phyloP scores from a whole-genome alignment of 2,888 invertebrate genomes.

The Alitta virens region DNA sequence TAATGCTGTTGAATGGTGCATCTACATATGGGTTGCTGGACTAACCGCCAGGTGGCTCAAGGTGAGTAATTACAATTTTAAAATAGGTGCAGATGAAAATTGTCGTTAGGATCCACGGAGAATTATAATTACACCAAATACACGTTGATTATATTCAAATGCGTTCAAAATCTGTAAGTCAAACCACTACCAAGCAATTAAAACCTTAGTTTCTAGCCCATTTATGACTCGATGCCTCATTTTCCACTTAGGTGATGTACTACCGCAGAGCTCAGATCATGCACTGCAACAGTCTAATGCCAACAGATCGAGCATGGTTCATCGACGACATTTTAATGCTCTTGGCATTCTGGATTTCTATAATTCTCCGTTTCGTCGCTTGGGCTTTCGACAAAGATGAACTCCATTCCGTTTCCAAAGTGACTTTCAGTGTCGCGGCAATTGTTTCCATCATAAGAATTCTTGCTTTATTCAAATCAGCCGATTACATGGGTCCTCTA shows the following conservation, averaged over 20 bases:
- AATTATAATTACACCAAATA: too few relatives aligned
- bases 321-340: neutral
- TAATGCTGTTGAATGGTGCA: neutral
- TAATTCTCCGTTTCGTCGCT: neutral
- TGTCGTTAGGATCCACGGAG: too few relatives aligned
- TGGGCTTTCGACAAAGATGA: neutral
- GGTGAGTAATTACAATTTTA: too few relatives aligned
- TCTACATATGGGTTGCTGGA: constrained; percentile 8
- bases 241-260: too few relatives aligned
- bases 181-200: too few relatives aligned
- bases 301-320: neutral
- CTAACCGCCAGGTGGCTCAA: constrained; percentile 3
- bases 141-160: too few relatives aligned
- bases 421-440: constrained; percentile 1
- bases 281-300: too few relatives aligned
- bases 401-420: constrained; percentile 3
- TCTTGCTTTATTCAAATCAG: constrained; percentile 3
- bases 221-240: too few relatives aligned
- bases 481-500: constrained; percentile 4
- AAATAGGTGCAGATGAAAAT: too few relatives aligned
- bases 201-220: too few relatives aligned
- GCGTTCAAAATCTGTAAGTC: too few relatives aligned
- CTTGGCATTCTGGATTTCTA: neutral
- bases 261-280: too few relatives aligned
- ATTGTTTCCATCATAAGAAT: constrained; percentile 4